Evolutionary conservation across 1,140 invertebrate genomes (phyloP).

Genomic region (Lamellibrachia luymesi): DNA sequence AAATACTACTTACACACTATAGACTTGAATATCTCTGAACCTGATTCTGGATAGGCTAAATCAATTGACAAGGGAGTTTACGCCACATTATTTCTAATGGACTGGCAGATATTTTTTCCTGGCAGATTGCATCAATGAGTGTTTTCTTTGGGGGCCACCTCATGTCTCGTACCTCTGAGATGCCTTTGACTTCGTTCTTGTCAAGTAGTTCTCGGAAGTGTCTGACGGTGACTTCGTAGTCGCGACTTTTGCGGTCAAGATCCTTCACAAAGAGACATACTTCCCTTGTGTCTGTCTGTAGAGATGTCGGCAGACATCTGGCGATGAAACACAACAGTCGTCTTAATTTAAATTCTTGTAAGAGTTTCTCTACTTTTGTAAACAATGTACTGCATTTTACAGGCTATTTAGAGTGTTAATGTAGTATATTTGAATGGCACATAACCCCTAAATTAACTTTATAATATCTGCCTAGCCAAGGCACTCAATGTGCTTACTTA

Average conservation of each 20-base stretch:
- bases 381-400: no score
- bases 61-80: background rate
- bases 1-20: no score
- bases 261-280: conserved; percentile 56
- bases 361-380: no score
- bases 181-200: conserved; percentile 33
- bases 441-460: no score
- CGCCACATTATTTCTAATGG: background rate
- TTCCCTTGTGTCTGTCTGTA: conserved; percentile 24
- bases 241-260: conserved; percentile 43
- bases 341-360: background rate
- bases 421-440: no score
- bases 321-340: background rate
- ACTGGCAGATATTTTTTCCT: background rate
- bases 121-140: background rate
- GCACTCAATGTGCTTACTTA: no score
- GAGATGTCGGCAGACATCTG: background rate
- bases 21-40: no score
- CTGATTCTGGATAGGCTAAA: no score
- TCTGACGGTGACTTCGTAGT: conserved; percentile 46
- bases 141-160: background rate
- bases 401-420: no score
- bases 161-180: background rate
- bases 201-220: conserved; percentile 45
- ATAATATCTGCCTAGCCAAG: no score